Evolutionary conservation across 1,140 invertebrate genomes (phyloP).

Genomic region (Sitophilus oryzae): DNA sequence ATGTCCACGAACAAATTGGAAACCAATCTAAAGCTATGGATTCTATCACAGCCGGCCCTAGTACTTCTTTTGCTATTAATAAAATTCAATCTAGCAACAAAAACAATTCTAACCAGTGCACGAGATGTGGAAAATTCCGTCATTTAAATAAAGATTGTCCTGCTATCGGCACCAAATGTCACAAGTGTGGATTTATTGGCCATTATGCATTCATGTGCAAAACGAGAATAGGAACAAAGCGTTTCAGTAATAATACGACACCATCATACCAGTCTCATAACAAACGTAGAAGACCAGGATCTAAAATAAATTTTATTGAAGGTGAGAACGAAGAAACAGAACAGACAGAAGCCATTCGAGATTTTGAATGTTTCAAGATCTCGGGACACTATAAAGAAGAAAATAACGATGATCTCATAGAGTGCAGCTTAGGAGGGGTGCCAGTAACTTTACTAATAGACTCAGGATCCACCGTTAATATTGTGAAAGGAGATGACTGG

Average conservation of each 20-base stretch:
- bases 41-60: not conserved
- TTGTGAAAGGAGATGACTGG: slow-evolving; percentile 16
- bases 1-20: slow-evolving; percentile 21
- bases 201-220: slow-evolving; percentile 21
- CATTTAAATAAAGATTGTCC: slow-evolving; percentile 13
- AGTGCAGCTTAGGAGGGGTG: slow-evolving; percentile 6
- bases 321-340: not conserved
- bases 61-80: too few relatives aligned
- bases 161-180: slow-evolving; percentile 15
- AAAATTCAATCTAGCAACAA: too few relatives aligned
- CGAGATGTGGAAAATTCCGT: slow-evolving; percentile 13
- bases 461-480: slow-evolving; percentile 20
- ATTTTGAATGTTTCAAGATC: slow-evolving; percentile 17
- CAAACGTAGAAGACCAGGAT: not conserved
- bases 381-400: not conserved
- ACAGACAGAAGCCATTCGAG: slow-evolving; percentile 3
- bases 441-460: slow-evolving; percentile 20
- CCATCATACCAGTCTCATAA: too few relatives aligned
- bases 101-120: not conserved
- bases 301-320: slow-evolving; percentile 9
- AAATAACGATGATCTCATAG: slow-evolving; percentile 15
- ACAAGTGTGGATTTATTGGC: slow-evolving; percentile 13
- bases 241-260: not conserved
- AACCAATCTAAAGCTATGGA: slow-evolving; percentile 15
- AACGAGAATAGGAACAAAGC: slow-evolving; percentile 8